A percentile compares a stretch with the other conserved stretches of the same genome.
phyloP scores from a whole-genome alignment of 2,888 invertebrate genomes.

The Timema cristinae region DNA sequence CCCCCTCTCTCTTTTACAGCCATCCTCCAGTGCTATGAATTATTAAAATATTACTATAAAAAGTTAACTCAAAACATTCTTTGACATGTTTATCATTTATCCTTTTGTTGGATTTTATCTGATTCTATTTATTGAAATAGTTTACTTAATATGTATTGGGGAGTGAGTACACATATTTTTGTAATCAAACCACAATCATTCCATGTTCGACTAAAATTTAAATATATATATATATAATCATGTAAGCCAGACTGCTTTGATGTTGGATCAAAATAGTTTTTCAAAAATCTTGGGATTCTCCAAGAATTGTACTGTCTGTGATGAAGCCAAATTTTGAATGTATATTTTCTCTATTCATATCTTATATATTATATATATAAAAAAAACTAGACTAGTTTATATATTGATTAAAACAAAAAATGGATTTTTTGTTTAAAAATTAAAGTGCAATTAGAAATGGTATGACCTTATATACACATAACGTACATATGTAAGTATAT shows the following conservation, averaged over 20 bases:
- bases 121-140: too few relatives aligned
- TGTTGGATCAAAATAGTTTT: conserved; percentile 17
- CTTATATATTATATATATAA: conserved; percentile 41
- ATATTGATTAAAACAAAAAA: conserved; percentile 36
- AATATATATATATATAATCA: conserved; percentile 22
- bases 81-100: too few relatives aligned
- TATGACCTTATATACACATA: conserved; percentile 29
- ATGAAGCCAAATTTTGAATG: conserved; percentile 57
- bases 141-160: too few relatives aligned
- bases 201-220: neutral
- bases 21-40: too few relatives aligned
- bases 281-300: conserved; percentile 32
- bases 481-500: conserved; percentile 26
- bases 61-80: too few relatives aligned
- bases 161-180: too few relatives aligned
- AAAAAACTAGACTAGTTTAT: conserved; percentile 35
- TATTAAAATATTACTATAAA: too few relatives aligned
- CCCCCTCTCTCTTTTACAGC: too few relatives aligned
- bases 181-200: neutral
- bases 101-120: too few relatives aligned
- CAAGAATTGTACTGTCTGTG: conserved; percentile 49
- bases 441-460: conserved; percentile 58
- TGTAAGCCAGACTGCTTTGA: conserved; percentile 32
- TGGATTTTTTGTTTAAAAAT: conserved; percentile 49
- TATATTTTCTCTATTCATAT: conserved; percentile 57